Base-by-base conservation (phyloP, 2,888 invertebrate species). In the Xestoiulus laeticollis region DNA sequence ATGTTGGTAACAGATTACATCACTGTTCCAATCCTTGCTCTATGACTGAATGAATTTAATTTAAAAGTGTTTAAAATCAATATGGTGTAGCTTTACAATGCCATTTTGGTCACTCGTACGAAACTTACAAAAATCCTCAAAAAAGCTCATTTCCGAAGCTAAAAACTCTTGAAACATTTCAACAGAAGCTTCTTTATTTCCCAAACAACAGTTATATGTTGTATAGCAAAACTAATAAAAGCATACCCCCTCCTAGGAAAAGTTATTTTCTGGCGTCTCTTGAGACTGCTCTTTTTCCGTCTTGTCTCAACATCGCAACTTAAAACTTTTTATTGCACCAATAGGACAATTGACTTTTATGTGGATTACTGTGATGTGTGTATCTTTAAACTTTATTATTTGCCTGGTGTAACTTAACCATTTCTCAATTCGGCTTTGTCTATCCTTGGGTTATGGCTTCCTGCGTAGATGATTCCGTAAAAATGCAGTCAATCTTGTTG, bases 291-390 rank as follows among this genome's bases (percentile, higher is more conserved):
- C 38, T 38, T 38, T 38, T 38, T 38, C 38, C 38, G 38, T 38
- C 38, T 38, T 38, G 38, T 38, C 38, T 38, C 0, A 38, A 38
- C 48, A 48, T 19, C 10, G 19, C 48, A 59, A 59, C 59, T 59
- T 59, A 59, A 59, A 59, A 59, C 59, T 59, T 59, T 59, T 48
- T 59, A 59, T 59, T 59, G 59, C 4, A 22, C 5, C 59, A 59
- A 59, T 22, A 59, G 59, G 59, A 59, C 59, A 59, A 59, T 59
- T 59, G 59, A n/a, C 59, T 59, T 59, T 59, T 22, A 59, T 59
- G 59, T 22, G 59, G n/a, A 59, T 59, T 59, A 59, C 59, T 22
- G 19, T 22, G 59, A 59, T 8, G 59, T 59, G 59, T 59, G n/a
- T 22, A 59, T 59, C 22, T 59, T 59, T 59, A 59, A 59, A 59